A percentile compares a stretch with the other conserved stretches of the same genome.
These are phyloP conservation scores for Cygnus buccinator DNA, from an alignment of 2,113 vertebrate genomes.

Conservation along the genomic window DNA sequence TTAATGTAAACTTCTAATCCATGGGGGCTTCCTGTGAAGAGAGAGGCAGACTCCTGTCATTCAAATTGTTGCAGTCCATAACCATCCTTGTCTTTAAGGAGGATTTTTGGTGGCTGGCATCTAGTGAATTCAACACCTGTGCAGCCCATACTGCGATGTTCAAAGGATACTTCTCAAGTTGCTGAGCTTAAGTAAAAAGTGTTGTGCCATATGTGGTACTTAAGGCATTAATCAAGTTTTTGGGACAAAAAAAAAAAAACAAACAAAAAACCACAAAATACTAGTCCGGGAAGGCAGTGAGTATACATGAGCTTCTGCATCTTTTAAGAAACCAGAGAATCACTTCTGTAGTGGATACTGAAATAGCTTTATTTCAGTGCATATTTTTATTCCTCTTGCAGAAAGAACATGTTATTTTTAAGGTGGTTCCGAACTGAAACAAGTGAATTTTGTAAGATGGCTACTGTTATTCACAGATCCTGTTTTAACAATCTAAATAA, in stretches of 20 bases:
- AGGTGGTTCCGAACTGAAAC: neutral
- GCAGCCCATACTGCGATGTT: neutral
- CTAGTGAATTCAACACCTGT: neutral
- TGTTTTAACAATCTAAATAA: neutral
- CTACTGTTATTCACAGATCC: neutral
- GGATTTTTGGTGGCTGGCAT: neutral
- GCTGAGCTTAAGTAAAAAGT: neutral
- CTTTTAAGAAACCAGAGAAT: neutral
- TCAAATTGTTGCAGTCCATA: neutral
- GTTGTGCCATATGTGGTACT: neutral
- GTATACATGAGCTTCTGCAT: neutral
- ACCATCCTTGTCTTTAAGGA: neutral
- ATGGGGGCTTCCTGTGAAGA: neutral
- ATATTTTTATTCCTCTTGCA: neutral
- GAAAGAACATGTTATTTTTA: neutral
- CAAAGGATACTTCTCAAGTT: neutral
- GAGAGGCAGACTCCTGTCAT: neutral
- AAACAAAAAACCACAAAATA: neutral
- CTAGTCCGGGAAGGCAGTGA: neutral
- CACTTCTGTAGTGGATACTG: neutral
- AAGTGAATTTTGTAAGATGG: neutral
- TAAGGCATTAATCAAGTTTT: neutral
- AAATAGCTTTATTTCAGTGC: neutral
- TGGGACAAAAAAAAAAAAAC: neutral
- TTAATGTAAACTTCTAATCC: neutral